Base-by-base conservation (phyloP, 2,888 invertebrate species). In the Habrosyne pyritoides region DNA sequence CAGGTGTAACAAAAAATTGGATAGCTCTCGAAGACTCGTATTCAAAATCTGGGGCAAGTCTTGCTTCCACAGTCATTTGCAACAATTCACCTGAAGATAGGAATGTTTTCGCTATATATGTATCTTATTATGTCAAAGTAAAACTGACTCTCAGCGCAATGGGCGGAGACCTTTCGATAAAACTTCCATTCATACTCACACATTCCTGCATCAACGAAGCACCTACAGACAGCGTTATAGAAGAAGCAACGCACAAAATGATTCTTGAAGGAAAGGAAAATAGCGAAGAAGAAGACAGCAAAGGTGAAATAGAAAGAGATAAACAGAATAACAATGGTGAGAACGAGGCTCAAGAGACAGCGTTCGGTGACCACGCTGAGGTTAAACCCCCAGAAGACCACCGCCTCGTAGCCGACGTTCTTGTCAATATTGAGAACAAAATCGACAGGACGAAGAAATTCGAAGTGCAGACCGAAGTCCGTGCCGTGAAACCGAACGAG, bases 71-170 rank as follows among this genome's bases (percentile, higher is more conserved):
- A n/a, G 93, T 94, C 12, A 80, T 94, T 52, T 91, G 87, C 75
- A 80, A 89, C 71, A 85, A 90, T 79, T 93, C 94, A 14, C 94
- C 95, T 0, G 95, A 96, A 63, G 97, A 97, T 66, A 94, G 97
- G 58, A 97, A 97, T 83, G 97, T 96, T 0, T 97, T 97, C 75
- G 97, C 97, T 54, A 98, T 98, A 70, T 97, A 97, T 88, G 97
- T 98, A 10, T 97, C 97, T 0, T 98, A 98, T 81, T 98, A 98
- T 79, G 97, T 97, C 7, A 97, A 98, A 94, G 96, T 97, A 0
- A 97, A 97, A 85, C 91, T 97, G 0, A 93, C 96, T 0, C 93
- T 97, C 22, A 96, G 97, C 59, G 95, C 96, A 2, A 96, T 97
- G 94, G 96, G 97, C 0, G 96, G 97, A 1, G 96, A 96, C 58